Base-by-base conservation (phyloP, 2,113 vertebrate species). In the Mungos mungo region DNA sequence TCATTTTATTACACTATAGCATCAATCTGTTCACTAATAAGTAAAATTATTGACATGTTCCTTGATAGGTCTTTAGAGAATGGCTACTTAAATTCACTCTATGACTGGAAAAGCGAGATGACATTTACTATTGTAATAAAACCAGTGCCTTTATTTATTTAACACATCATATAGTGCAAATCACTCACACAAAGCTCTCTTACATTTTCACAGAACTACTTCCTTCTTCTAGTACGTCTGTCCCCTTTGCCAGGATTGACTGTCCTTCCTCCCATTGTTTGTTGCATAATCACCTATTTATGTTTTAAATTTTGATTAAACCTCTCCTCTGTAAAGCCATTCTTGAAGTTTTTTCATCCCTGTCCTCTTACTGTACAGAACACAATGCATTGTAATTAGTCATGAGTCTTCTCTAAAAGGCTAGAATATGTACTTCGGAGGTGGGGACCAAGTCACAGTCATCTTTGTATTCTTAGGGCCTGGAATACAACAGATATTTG, bases 241-340 rank as follows among this genome's bases (percentile, higher is more conserved):
- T 71, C n/a, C 54, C 65, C 63, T 80, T 57, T 88, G 63, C 84
- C 69, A 54, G 31, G 47, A 85, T 71, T 69, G 54, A 84, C 79
- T 80, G 45, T 66, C 57, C 27, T 79, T 88, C 93, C 57, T 80
- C 52, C 41, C 94, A 74, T 7, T 82, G 1, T 68, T 72, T 91
- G 60, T 77, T 69, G 38, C 52, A 54, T 31, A 95, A 88, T 60
- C 52, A 82, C 1, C 47, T 93, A 87, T 66, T 83, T 89, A 80
- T 72, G 45, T 79, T 92, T 86, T 66, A 96, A 96, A 96, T 87
- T 93, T 33, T 66, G 52, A 85, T 81, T 91, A 88, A 91, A 85
- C 5, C 52, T 92, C 92, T 96, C 66, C 38, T 11, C 15, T 95
- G 19, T 93, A 50, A 95, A 85, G 47, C 25, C 23, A 92, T 77